Evolutionary conservation across 2,888 invertebrate species (phyloP), one percentile per base, ranked within the genome.

Genomic region (Sussaba pulchella): DNA sequence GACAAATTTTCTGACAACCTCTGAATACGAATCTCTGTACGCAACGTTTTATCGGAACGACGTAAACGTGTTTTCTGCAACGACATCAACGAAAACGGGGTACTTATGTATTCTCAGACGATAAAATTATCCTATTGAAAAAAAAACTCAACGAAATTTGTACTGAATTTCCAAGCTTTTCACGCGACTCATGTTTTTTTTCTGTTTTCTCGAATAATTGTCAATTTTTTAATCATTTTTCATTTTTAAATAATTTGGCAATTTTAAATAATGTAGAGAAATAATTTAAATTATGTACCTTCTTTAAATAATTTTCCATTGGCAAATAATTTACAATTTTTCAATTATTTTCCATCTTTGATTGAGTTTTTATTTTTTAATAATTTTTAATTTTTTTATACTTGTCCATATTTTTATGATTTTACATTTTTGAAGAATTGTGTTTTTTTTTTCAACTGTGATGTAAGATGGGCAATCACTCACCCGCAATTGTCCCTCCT

Each of bases 11-110:
- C 61, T 96, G 96, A 88, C 98, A 98, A 63, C 98, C 98, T 57
- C 96, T 95, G 93, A 97, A 97, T 88, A 96, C 95, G 93, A 98
- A 97, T 73, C 96, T 96, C 59, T 97, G 94, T 31, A 98, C 93
- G 91, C 98, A 98, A 45, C 97, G 94, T 91, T 97, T 97, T 93
- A 98, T 94, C 0, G 98, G 98, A n/a, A 98, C 97, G 43, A 97
- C 96, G 92, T 96, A 98, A 63, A 97, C 95, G 93, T 98, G 98
- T 92, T 97, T 97, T 50, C 97, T 96, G 93, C 52, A 93, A 85
- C 8, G 17, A 43, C 5, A 67, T 9, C 19, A 54, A 71, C 2
- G 39, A 39, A n/a, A 41, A 26, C 2, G 9, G n/a, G 26, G 52
- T 54, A 26, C 43, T 41, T 14, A 73, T 2, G 3, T 21, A 43